These are phyloP conservation scores for Typhlomys cinereus DNA, from an alignment of 2,113 vertebrate species.

Conservation along the genomic window DNA sequence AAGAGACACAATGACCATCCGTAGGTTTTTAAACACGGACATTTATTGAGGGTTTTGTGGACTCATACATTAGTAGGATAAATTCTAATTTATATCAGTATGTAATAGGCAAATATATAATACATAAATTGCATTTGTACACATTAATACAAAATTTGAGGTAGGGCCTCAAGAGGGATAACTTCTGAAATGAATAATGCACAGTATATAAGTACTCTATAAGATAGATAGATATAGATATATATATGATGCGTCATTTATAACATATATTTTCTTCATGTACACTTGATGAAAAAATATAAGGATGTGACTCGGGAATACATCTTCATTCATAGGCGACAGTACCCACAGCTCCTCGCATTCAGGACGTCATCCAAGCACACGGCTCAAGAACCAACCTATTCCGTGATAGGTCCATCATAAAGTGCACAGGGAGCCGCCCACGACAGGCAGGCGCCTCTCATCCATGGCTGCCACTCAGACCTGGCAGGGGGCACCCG, in stretches of 20 bases:
- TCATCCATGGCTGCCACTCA: conserved; percentile 89
- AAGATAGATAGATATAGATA: conserved; percentile 83
- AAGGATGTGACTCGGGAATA: conserved; percentile 92
- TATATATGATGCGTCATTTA: conserved; percentile 86
- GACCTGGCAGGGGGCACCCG: conserved; percentile 75
- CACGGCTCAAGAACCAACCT: conserved; percentile 95
- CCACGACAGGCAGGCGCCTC: conserved; percentile 95
- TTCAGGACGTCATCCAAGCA: conserved; percentile 96
- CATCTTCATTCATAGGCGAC: conserved; percentile 97
- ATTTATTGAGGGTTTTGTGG: conserved; percentile 96
- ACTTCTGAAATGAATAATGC: conserved; percentile 92
- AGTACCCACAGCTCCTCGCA: conserved; percentile 92
- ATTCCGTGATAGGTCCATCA: conserved; percentile 92
- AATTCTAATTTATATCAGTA: conserved; percentile 93
- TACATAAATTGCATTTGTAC: conserved; percentile 99
- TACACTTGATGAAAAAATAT: conserved; percentile 89
- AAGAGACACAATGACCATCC: conserved; percentile 48
- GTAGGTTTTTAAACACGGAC: conserved; percentile 92
- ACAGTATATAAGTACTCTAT: conserved; percentile 88
- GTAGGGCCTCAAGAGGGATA: conserved; percentile 99
- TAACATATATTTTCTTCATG: conserved; percentile 87
- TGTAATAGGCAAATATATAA: conserved; percentile 99
- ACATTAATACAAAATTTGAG: conserved; percentile 99
- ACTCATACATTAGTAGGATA: conserved; percentile 94
- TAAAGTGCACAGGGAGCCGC: conserved; percentile 98